Evolutionary conservation across 2,113 vertebrate species (phyloP), one percentile per base, ranked within the genome.

Genomic region (Perca fluviatilis): DNA sequence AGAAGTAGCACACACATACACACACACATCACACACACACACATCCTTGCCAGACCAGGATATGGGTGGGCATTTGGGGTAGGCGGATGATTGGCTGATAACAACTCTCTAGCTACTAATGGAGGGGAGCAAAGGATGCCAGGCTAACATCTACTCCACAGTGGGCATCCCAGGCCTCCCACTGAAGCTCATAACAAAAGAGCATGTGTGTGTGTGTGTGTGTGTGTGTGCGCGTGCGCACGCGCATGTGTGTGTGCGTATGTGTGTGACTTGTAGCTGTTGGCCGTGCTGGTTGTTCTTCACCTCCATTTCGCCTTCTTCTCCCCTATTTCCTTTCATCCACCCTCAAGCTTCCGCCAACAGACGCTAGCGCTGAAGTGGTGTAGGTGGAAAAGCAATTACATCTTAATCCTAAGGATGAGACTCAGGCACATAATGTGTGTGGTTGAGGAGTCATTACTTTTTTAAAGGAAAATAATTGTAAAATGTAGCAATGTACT

Each of bases 11-110:
- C 14, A 19, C 66, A 68, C 2, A 73, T 3, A 68, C 14, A 47
- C 54, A 69, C n/a, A 71, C 58, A 36, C 49, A 54, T 30, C n/a
- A 71, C 58, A 36, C 49, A 54, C 73, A 60, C 72, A 73, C 19
- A 40, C 46, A 25, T 58, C 60, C 25, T 73, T 58, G 30, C 51
- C 13, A 83, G 60, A 67, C 4, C 46, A 67, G 66, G 71, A 82
- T 74, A 63, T 70, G 65, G 76, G 85, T 62, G 71, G 79, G 70
- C 69, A 64, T 70, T 69, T 58, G 69, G 47, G 30, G 71, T 65
- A 87, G 77, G 60, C n/a, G 14, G 21, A 27, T 71, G 80, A 73
- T 62, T 76, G 76, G 72, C 60, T 62, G 67, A 83, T 67, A 77
- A 72, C 65, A 68, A 57, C 23, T 47, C 73, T 77, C 13, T 27